Base-by-base conservation (phyloP, 2,797 vertebrate genomes). In the Hipposideros larvatus region DNA sequence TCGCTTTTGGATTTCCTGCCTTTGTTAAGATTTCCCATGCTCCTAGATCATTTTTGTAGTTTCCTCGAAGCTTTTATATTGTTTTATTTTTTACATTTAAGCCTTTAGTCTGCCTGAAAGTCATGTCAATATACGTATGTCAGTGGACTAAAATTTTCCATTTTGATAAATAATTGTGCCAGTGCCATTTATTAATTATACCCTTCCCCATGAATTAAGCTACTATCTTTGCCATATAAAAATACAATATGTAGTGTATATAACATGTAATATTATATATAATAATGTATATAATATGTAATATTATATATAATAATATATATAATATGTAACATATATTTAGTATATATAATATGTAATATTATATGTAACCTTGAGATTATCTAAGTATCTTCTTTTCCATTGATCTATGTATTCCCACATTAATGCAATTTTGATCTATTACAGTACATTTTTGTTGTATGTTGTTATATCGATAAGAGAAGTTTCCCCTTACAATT, bases 1-100 rank as follows among this genome's bases (percentile, higher is more conserved):
- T 75, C 53, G 14, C 15, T 88, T 92, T 92, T 92, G 71, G 31
- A 85, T 71, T 88, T 95, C 34, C 41, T 90, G 21, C 46, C 13
- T 89, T 66, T 65, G 37, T 84, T 84, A 73, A 83, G 65, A 59
- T 91, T 93, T 70, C 68, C 82, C 61, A 65, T 59, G 41, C 71
- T 37, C 26, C 74, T 83, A 43, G 10, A 89, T 65, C 63, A 79
- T 65, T 68, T 37, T 51, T 93, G n/a, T 74, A 31, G 70, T 89
- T 87, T 87, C 61, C 18, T 79, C 19, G 22, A 37, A 53, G 57
- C 46, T 89, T 87, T 84, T 83, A 61, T 68, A 34, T 84, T 53
- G 22, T 3, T 91, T 48, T 66, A 28, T 78, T 80, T 96, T 96
- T 75, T 80, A 80, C 31, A 46, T 68, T 71, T 59, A n/a, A 22